Percentiles rank a stretch among this genome's conserved stretches.
These are phyloP conservation scores for Neocloeon triangulifer DNA, from an alignment of 1,140 invertebrate species.

Conservation along the genomic window DNA sequence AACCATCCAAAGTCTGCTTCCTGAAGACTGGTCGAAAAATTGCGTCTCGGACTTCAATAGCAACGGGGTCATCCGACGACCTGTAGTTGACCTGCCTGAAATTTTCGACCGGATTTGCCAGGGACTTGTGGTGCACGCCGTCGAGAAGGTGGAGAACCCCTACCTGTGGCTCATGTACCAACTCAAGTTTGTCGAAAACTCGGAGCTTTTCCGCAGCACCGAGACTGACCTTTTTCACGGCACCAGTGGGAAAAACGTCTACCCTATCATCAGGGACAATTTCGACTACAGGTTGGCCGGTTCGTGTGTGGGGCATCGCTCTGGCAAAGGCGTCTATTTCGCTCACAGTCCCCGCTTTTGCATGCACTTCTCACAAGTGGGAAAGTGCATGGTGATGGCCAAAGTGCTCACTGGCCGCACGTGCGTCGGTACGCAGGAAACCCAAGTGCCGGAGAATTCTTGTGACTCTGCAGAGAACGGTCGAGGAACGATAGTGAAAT, in stretches of 20 bases:
- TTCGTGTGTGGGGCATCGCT: not conserved
- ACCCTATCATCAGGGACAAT: not conserved
- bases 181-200: not conserved
- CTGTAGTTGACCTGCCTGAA: too few species aligned
- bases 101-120: too few species aligned
- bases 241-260: not conserved
- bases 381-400: not conserved
- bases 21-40: too few species aligned
- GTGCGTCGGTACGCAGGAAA: too few species aligned
- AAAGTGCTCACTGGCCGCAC: not conserved
- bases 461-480: not conserved
- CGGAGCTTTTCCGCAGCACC: not conserved
- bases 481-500: too few species aligned
- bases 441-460: not conserved
- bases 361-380: too few species aligned
- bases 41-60: too few species aligned
- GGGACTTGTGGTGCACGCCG: too few species aligned
- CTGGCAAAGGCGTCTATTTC: constrained; percentile 4
- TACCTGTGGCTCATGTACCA: not conserved
- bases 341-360: not conserved
- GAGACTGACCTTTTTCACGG: constrained; percentile 3
- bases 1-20: too few species aligned
- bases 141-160: too few species aligned
- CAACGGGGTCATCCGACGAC: too few species aligned
- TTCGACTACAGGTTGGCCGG: constrained; percentile 2